Evolutionary conservation across 2,113 vertebrate genomes (phyloP), one percentile per base, ranked within the genome.

Genomic region (Scartelaos histophorus): DNA sequence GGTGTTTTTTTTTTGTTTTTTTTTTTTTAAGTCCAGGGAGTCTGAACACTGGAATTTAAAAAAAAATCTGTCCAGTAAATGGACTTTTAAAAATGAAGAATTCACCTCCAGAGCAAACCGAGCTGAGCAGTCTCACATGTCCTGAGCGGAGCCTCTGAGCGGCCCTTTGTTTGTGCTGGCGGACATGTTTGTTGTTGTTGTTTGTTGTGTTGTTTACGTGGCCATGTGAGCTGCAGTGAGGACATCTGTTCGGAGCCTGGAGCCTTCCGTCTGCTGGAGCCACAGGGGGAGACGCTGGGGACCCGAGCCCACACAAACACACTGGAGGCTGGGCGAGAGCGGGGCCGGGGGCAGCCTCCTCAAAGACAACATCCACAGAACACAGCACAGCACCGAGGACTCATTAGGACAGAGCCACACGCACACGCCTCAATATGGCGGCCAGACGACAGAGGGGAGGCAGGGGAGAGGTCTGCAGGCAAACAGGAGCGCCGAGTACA

Each of bases 221-320:
- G 74, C 75, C 81, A 68, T 76, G 75, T 34, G 73, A 47, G 82
- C 81, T 78, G 47, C 71, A 43, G 78, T 54, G 85, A 15, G 88
- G 89, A 87, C 91, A 93, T 93, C 90, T 92, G 93, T 91, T 92
- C 87, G 19, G 19, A 13, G 89, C 90, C 88, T 84, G 72, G 71
- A 90, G 89, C 61, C 1, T 25, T 22, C 2, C 56, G 56, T 58
- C 56, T 58, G 56, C 22, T 25, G 56, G 56, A 13, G 21, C 56
- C 56, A 58, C 56, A 25, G 22, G 88, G 87, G 88, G 87, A 84
- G 82, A 88, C 53, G 80, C 78, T 61, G 58, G 73, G 73, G 75
- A 83, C 68, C 35, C 61, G 45, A 67, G 64, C 62, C 74, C 67
- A 73, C 73, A 76, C 78, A 82, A 82, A 78, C 76, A 82, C 60